Conservation (phyloP, 2,797 vertebrate species). For the Antennarius maculatus region DNA sequence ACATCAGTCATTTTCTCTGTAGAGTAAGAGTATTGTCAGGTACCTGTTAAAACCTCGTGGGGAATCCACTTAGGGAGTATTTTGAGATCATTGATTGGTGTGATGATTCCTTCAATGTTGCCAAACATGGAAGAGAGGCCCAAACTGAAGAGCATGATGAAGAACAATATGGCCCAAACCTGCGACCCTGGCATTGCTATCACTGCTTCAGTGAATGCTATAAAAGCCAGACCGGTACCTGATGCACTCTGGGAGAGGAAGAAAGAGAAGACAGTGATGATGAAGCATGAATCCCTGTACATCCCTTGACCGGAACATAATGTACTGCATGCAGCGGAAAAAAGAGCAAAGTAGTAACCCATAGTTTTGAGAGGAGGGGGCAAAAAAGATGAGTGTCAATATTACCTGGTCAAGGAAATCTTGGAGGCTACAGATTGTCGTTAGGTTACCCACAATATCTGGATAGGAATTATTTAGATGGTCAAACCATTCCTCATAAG, state of each 20-base stretch:
- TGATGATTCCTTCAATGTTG: conserved; percentile 86
- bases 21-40: not conserved
- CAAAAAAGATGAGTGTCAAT: not conserved
- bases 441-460: conserved; percentile 64
- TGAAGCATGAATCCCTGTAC: not conserved
- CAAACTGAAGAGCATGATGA: conserved; percentile 90
- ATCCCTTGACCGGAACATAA: conserved; percentile 1
- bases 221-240: conserved; percentile 91
- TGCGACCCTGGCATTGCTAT: conserved; percentile 89
- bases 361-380: not conserved
- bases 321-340: not conserved
- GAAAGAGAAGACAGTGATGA: conserved; percentile 1
- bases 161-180: conserved; percentile 90
- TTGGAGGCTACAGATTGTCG: conserved; percentile 78
- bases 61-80: conserved; percentile 82
- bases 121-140: conserved; percentile 95
- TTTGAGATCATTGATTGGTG: conserved; percentile 83
- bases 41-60: conserved; percentile 86
- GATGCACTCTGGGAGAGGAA: conserved; percentile 83
- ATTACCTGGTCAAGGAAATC: conserved; percentile 87
- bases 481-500: conserved; percentile 74
- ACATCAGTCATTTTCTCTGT: rapidly evolving
- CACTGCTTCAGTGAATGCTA: conserved; percentile 89
- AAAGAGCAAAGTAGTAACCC: not conserved
- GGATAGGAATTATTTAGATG: conserved; percentile 73